A percentile compares a stretch with the other conserved stretches of the same genome.
phyloP scores from a whole-genome alignment of 2,113 vertebrate species.

The Passer domesticus region DNA sequence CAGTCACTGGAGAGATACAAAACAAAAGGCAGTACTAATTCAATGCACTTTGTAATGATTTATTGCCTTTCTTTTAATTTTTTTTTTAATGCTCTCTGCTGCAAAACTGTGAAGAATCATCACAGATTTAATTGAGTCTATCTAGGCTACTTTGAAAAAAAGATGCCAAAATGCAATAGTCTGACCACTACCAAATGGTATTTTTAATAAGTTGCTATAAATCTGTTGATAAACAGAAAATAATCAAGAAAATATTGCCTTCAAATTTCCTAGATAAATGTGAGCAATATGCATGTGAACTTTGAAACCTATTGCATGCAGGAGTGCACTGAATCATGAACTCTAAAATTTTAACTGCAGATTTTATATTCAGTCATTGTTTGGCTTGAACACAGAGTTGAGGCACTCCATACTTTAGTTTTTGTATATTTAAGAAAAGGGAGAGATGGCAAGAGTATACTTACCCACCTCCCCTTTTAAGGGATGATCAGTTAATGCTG shows the following conservation, averaged over 20 bases:
- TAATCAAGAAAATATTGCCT: neutral
- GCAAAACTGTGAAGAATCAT: neutral
- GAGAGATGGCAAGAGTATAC: neutral
- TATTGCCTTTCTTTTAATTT: accelerated
- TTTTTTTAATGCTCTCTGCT: neutral
- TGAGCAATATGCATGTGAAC: neutral
- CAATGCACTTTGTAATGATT: neutral
- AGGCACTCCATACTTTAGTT: neutral
- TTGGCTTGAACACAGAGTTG: neutral
- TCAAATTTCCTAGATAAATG: neutral
- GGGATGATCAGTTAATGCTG: constrained; percentile 6
- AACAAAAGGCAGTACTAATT: neutral
- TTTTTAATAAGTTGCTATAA: neutral
- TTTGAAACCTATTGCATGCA: neutral
- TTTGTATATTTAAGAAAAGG: constrained; percentile 18
- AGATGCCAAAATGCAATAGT: neutral
- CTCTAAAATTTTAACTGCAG: neutral
- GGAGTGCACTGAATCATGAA: neutral
- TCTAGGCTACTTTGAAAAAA: neutral
- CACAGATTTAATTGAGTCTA: neutral
- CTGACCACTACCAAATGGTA: neutral
- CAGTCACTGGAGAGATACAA: neutral
- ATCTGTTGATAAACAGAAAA: neutral
- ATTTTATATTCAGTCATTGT: neutral
- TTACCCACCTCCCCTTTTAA: constrained; percentile 8